phyloP scores from a whole-genome alignment of 2,113 vertebrate genomes.

The Grammomys dolichurus region DNA sequence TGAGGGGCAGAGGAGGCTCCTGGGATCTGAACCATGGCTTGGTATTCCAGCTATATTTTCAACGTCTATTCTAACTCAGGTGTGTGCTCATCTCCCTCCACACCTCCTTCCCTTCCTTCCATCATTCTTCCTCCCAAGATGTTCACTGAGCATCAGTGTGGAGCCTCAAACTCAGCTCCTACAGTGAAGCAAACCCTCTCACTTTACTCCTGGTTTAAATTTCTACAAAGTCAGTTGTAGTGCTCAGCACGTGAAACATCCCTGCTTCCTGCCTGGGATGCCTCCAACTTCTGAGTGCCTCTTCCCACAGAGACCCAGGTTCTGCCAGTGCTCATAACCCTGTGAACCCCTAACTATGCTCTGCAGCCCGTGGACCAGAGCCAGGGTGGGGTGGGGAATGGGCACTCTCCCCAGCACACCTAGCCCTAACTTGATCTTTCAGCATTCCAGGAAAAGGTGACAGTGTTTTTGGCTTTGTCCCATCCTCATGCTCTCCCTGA shows the following conservation, averaged over 20 bases:
- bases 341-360: not conserved
- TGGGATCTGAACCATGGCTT: not conserved
- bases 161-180: not conserved
- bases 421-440: not conserved
- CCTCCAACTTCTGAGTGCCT: not conserved
- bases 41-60: not conserved
- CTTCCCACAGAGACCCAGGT: not conserved
- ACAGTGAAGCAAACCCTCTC: not conserved
- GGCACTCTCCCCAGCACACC: not conserved
- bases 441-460: not conserved
- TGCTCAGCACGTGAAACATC: too few relatives aligned
- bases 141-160: not conserved
- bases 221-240: not conserved
- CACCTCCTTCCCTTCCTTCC: not conserved
- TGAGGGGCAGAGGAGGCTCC: not conserved
- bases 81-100: not conserved
- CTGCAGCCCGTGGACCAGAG: not conserved
- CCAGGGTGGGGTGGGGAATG: not conserved
- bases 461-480: not conserved
- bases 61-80: not conserved
- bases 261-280: not conserved
- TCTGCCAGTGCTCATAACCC: not conserved
- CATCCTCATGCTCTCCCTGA: not conserved
- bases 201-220: not conserved
- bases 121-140: not conserved